phyloP scores from a whole-genome alignment of 1,140 invertebrate species.

The Rhopalosiphum padi region DNA sequence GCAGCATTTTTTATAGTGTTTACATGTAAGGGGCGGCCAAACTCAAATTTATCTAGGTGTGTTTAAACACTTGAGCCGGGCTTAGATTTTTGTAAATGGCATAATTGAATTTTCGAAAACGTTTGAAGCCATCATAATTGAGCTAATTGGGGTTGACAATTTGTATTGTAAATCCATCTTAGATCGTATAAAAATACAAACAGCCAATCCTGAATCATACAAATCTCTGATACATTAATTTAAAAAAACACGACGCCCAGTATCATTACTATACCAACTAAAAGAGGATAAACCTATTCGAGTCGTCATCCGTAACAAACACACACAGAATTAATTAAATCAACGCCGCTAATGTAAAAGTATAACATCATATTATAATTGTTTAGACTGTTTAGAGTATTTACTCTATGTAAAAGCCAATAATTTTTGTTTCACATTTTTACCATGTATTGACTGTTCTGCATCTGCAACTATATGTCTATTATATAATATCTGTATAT shows the following conservation, averaged over 20 bases:
- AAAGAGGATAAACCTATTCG: slow-evolving; percentile 46
- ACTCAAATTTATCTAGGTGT: too few relatives aligned
- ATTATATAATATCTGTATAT: too few relatives aligned
- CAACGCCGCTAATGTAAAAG: too few relatives aligned
- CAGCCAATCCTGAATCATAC: not conserved
- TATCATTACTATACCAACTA: not conserved
- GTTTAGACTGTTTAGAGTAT: too few relatives aligned
- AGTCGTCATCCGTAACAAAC: slow-evolving; percentile 15
- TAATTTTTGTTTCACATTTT: too few relatives aligned
- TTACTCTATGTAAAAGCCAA: too few relatives aligned
- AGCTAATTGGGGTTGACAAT: not conserved
- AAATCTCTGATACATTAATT: not conserved
- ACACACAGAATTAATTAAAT: not conserved
- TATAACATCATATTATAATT: too few relatives aligned
- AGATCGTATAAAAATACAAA: not conserved
- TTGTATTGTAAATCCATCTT: not conserved
- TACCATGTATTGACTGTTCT: too few relatives aligned
- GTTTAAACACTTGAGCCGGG: too few relatives aligned
- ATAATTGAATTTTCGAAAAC: not conserved
- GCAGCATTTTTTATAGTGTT: too few relatives aligned
- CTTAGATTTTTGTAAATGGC: not conserved
- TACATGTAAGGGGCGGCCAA: too few relatives aligned
- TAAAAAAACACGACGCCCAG: not conserved
- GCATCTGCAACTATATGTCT: too few relatives aligned
- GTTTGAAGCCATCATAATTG: not conserved